phyloP scores from a whole-genome alignment of 1,140 invertebrate genomes.

The Homalodisca vitripennis region DNA sequence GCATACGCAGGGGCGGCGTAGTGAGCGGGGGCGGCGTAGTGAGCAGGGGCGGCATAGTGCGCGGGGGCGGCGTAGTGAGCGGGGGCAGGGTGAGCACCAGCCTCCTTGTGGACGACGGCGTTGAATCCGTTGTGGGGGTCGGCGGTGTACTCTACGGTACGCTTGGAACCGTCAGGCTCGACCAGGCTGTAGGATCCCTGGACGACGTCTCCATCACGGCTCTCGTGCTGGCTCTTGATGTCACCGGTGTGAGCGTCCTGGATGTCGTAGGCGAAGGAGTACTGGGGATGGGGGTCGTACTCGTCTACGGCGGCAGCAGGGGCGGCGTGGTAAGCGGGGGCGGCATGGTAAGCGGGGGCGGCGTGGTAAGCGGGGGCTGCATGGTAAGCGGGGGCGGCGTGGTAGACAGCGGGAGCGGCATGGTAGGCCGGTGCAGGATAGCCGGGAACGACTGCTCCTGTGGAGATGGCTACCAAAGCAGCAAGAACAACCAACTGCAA shows the following conservation, averaged over 20 bases:
- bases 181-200: constrained; percentile 11
- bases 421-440: constrained; percentile 7
- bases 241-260: constrained; percentile 54
- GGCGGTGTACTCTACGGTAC: constrained; percentile 17
- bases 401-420: background rate
- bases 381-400: background rate
- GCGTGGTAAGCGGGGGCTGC: constrained; percentile 30
- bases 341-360: constrained; percentile 25
- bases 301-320: constrained; percentile 51
- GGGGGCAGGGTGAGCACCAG: constrained; percentile 9
- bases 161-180: constrained; percentile 13
- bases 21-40: constrained; percentile 22
- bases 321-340: constrained; percentile 27
- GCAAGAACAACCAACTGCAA: constrained; percentile 44
- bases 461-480: constrained; percentile 37
- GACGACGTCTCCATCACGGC: constrained; percentile 48
- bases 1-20: constrained; percentile 15
- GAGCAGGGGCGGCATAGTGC: constrained; percentile 13
- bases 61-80: background rate
- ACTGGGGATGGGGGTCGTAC: constrained; percentile 54
- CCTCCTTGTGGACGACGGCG: constrained; percentile 21
- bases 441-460: constrained; percentile 36
- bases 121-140: constrained; percentile 17
- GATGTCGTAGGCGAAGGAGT: constrained; percentile 56
- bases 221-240: constrained; percentile 52